phyloP scores from a whole-genome alignment of 1,140 invertebrate genomes.

The Lutraria rhynchaena region DNA sequence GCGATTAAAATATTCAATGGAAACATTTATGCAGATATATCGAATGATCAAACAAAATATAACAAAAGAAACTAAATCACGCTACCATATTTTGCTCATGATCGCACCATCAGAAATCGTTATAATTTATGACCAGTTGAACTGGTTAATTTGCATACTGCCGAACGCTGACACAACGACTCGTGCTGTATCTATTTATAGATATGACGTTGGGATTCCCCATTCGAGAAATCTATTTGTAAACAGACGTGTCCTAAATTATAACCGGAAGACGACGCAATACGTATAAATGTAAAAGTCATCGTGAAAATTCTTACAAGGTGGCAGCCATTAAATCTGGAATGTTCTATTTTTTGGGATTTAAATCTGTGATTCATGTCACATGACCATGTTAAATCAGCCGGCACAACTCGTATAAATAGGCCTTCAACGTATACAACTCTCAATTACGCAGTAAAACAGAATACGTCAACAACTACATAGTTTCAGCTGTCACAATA shows the following conservation, averaged over 20 bases:
- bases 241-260: conserved; percentile 34
- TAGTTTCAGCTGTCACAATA: no score
- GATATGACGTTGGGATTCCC: conserved; percentile 14
- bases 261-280: conserved; percentile 2
- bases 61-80: no score
- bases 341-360: conserved; percentile 14
- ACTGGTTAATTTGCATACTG: no score
- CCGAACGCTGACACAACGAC: no score
- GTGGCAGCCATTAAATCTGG: conserved; percentile 36
- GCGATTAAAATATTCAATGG: no score
- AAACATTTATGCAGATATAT: no score
- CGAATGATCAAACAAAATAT: no score
- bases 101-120: no score
- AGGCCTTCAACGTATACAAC: no score
- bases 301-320: conserved; percentile 23
- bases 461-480: background rate
- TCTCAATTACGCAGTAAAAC: background rate
- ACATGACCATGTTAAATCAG: conserved; percentile 19
- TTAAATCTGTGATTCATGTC: conserved; percentile 37
- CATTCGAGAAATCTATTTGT: conserved; percentile 1
- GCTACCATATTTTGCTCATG: no score
- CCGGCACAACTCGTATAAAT: no score
- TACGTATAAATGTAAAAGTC: conserved; percentile 3
- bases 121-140: no score
- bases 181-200: conserved; percentile 16